Evolutionary conservation across 2,888 invertebrate genomes (phyloP).

Genomic region (Lamellibrachia columna): DNA sequence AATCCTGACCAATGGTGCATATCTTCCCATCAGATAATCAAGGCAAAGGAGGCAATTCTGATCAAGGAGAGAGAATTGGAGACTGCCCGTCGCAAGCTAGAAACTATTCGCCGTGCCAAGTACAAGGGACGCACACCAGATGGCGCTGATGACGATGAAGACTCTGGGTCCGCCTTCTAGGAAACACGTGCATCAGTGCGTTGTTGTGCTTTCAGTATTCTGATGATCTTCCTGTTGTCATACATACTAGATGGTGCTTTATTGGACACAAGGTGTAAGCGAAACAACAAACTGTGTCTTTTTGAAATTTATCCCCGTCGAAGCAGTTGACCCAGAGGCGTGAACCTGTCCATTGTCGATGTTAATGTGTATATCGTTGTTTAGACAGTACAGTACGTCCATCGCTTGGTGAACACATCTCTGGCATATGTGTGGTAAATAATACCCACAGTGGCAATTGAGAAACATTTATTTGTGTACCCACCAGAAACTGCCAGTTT

Average conservation of each 20-base stretch:
- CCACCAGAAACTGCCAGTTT: not conserved
- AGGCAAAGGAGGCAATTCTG: conserved; percentile 75
- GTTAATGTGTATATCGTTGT: not conserved
- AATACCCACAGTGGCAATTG: not conserved
- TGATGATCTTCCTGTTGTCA: not conserved
- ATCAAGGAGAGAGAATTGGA: conserved; percentile 93
- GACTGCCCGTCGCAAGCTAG: conserved; percentile 88
- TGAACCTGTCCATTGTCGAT: not conserved
- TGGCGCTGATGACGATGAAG: conserved; percentile 22
- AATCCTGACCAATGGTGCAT: not conserved
- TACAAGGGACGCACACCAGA: conserved; percentile 38
- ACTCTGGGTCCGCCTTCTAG: conserved; percentile 20
- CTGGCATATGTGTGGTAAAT: not conserved
- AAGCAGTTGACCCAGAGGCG: not conserved
- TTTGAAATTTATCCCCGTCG: not conserved
- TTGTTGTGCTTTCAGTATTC: conserved; percentile 13
- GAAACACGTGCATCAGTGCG: not conserved
- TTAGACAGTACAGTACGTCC: not conserved
- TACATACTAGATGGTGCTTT: not conserved
- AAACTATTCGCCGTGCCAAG: conserved; percentile 81
- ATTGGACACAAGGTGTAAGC: not conserved
- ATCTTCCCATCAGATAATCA: conserved; percentile 53
- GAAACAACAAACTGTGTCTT: not conserved
- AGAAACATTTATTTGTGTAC: not conserved
- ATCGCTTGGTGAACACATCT: not conserved